Evolutionary conservation across 2,797 vertebrate genomes (phyloP).

Genomic region (Hippocampus kuda): DNA sequence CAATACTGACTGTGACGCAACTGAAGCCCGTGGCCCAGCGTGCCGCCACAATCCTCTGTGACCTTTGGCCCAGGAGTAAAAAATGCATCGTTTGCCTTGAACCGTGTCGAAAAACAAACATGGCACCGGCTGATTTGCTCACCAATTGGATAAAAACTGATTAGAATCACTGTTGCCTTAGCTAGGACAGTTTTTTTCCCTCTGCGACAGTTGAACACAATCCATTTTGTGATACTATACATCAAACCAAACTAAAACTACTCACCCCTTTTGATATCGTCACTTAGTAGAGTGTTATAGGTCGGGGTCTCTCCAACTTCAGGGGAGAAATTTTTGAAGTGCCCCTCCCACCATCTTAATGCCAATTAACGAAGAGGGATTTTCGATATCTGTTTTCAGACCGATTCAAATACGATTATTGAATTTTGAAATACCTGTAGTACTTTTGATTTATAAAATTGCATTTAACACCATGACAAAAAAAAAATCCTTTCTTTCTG

Average conservation of each 20-base stretch:
- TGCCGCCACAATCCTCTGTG: slow-evolving; percentile 54
- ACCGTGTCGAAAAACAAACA: slow-evolving; percentile 11
- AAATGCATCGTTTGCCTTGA: slow-evolving; percentile 30
- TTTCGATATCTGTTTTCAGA: too few relatives aligned
- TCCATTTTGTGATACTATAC: background rate
- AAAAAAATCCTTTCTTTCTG: too few relatives aligned
- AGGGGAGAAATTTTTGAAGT: background rate
- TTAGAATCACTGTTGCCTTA: background rate
- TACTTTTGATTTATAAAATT: too few relatives aligned
- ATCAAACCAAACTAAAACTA: background rate
- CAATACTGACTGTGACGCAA: slow-evolving; percentile 58
- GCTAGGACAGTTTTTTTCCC: background rate
- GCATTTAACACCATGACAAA: too few relatives aligned
- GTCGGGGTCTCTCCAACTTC: background rate
- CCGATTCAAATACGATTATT: too few relatives aligned
- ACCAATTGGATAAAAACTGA: background rate
- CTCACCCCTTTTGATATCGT: background rate
- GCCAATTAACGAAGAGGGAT: background rate
- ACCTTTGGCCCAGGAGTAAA: slow-evolving; percentile 54
- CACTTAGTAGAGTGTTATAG: background rate
- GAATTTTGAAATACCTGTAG: too few relatives aligned
- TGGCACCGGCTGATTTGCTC: background rate
- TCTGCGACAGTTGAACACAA: background rate
- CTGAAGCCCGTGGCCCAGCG: slow-evolving; percentile 38
- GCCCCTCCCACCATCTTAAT: background rate